Evolutionary conservation across 2,113 vertebrate species (phyloP).

Genomic region (Chloebia gouldiae): DNA sequence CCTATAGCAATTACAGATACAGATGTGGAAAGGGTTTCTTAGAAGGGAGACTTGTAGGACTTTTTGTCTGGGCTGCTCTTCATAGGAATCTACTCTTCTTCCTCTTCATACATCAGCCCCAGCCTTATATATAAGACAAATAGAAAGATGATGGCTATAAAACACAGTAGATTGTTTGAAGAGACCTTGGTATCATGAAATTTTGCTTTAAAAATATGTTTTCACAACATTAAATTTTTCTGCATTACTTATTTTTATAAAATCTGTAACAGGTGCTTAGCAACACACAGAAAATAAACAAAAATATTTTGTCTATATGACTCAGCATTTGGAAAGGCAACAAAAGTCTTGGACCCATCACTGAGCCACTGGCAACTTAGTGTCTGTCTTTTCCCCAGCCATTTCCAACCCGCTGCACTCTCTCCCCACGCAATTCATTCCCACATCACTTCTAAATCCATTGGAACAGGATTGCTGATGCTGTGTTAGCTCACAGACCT

Average conservation of each 20-base stretch:
- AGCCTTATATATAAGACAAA: background rate
- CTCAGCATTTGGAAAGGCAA: background rate
- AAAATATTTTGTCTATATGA: background rate
- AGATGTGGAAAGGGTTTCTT: background rate
- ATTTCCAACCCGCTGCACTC: background rate
- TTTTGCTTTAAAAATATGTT: background rate
- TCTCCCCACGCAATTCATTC: background rate
- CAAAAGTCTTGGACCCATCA: background rate
- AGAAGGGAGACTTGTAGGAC: background rate
- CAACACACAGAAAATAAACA: background rate
- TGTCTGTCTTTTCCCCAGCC: background rate
- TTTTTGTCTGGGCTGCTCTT: background rate
- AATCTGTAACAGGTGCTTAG: background rate
- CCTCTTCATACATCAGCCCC: background rate
- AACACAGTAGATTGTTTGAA: background rate
- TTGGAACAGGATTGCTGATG: background rate
- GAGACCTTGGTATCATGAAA: background rate
- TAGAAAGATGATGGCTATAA: background rate
- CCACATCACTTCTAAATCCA: background rate
- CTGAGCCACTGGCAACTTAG: background rate
- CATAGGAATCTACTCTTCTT: background rate
- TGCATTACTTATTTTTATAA: background rate
- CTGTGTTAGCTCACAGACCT: background rate
- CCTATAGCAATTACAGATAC: background rate
- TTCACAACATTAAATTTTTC: background rate